Percentiles rank a stretch among this genome's conserved stretches.
These are phyloP conservation scores for Mechanitis mazaeus DNA, from an alignment of 2,888 invertebrate species.

Conservation along the genomic window DNA sequence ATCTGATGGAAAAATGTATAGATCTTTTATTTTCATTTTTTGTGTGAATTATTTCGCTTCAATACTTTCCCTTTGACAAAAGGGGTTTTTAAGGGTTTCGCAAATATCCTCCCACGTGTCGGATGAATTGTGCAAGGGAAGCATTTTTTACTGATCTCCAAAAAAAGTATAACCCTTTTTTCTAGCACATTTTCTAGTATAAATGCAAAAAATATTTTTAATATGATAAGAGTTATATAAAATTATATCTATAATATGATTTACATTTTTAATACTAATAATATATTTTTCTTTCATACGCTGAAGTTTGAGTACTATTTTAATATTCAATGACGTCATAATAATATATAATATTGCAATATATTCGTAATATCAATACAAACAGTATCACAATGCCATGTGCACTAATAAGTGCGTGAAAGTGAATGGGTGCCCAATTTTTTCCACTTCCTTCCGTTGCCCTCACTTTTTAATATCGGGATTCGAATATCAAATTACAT, in stretches of 20 bases:
- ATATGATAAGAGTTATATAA: no score
- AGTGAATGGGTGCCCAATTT: slow-evolving; percentile 68
- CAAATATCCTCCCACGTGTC: slow-evolving; percentile 64
- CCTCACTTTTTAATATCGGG: slow-evolving; percentile 67
- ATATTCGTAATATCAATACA: slow-evolving; percentile 11
- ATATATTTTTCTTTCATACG: background rate
- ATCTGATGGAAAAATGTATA: slow-evolving; percentile 52
- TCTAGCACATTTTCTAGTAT: background rate
- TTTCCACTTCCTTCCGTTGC: slow-evolving; percentile 74
- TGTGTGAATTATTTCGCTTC: slow-evolving; percentile 55
- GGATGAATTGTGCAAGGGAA: slow-evolving; percentile 19
- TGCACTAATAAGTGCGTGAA: slow-evolving; percentile 62
- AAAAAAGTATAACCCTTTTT: slow-evolving; percentile 15
- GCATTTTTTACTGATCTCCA: slow-evolving; percentile 6
- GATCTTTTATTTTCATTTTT: slow-evolving; percentile 42
- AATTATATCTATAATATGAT: no score
- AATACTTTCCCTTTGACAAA: slow-evolving; percentile 62
- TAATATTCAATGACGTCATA: background rate
- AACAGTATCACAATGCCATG: slow-evolving; percentile 41
- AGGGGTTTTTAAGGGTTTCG: slow-evolving; percentile 62
- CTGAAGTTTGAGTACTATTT: background rate
- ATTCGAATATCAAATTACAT: slow-evolving; percentile 71
- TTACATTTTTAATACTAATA: no score
- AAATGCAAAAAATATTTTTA: no score
- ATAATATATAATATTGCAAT: slow-evolving; percentile 7